A percentile compares a stretch with the other conserved stretches of the same genome.
Conservation (phyloP, 2,113 vertebrate species). For the Lichenostomus cassidix region DNA sequence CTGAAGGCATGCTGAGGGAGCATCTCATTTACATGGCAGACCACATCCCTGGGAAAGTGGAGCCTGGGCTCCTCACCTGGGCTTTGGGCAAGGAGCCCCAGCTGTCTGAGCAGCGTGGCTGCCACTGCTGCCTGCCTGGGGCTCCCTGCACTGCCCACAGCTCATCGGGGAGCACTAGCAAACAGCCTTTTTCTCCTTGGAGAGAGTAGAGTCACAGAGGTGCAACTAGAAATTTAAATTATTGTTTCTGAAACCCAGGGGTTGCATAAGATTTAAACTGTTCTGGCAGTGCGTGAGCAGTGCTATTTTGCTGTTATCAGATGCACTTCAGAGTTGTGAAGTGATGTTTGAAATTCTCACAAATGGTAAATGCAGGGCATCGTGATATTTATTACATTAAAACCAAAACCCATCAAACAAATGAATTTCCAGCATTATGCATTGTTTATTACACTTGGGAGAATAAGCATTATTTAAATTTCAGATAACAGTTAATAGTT, state of each 20-base stretch:
- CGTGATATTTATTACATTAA: neutral
- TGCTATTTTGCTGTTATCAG: neutral
- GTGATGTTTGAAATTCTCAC: neutral
- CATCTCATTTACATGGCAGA: neutral
- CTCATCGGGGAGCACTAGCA: rapidly evolving
- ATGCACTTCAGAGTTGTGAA: neutral
- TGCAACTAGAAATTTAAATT: neutral
- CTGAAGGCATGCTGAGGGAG: neutral
- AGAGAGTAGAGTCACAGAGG: neutral
- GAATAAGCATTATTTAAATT: neutral
- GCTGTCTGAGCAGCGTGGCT: neutral
- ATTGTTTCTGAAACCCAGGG: neutral
- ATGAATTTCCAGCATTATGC: neutral
- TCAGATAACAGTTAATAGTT: neutral
- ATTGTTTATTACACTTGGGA: neutral
- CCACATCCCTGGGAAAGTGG: neutral
- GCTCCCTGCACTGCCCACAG: neutral
- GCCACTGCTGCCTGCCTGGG: rapidly evolving
- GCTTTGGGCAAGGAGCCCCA: neutral
- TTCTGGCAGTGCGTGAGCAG: neutral
- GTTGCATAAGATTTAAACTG: neutral
- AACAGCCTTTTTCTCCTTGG: neutral
- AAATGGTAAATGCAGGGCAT: neutral
- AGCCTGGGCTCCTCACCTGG: neutral
- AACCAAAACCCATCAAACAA: neutral